phyloP scores from a whole-genome alignment of 2,888 invertebrate genomes.

The Lordiphosa fenestrarum region DNA sequence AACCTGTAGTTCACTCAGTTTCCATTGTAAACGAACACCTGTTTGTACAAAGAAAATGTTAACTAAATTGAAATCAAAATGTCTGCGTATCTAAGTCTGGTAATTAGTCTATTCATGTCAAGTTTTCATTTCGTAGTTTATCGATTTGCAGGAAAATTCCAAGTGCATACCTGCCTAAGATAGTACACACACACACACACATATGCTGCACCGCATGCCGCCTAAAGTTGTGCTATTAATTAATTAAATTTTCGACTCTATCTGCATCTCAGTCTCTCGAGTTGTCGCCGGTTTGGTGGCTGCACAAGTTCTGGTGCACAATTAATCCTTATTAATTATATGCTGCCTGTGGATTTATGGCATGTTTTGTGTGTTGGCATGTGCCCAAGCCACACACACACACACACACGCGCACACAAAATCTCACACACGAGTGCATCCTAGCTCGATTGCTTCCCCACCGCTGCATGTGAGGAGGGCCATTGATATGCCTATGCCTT shows the following conservation, averaged over 20 bases:
- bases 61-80: no score
- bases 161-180: conserved; percentile 1
- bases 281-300: conserved; percentile 35
- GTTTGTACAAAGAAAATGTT: no score
- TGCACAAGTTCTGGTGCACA: conserved; percentile 64
- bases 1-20: no score
- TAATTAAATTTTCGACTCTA: conserved; percentile 66
- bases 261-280: conserved; percentile 13
- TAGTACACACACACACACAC: conserved; percentile 4
- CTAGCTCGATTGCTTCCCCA: conserved; percentile 6
- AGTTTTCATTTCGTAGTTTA: conserved; percentile 26
- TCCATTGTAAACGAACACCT: no score
- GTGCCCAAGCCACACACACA: conserved; percentile 44
- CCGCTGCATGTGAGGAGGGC: conserved; percentile 20
- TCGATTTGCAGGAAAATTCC: conserved; percentile 24
- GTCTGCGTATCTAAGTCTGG: conserved; percentile 27
- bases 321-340: conserved; percentile 76
- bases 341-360: conserved; percentile 69
- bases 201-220: conserved; percentile 24
- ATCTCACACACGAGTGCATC: conserved; percentile 19
- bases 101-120: conserved; percentile 31
- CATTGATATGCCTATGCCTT: conserved; percentile 42
- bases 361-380: conserved; percentile 65
- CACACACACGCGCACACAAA: conserved; percentile 3
- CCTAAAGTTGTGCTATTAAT: conserved; percentile 70